These are phyloP conservation scores for Falco columbarius DNA, from an alignment of 2,797 vertebrate species.

Conservation along the genomic window DNA sequence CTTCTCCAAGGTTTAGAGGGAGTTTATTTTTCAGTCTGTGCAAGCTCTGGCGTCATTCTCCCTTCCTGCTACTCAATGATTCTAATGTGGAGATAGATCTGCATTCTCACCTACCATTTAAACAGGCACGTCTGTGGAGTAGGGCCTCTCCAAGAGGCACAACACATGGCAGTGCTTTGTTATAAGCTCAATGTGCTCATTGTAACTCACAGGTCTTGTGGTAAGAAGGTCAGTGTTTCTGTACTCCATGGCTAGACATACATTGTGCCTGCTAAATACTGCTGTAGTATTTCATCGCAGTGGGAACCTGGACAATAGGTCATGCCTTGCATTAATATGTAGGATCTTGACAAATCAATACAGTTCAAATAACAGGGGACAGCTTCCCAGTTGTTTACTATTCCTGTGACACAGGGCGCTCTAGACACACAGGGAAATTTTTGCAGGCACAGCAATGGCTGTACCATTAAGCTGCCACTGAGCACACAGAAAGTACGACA, in stretches of 20 bases:
- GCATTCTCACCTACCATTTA: neutral
- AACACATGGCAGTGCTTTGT: slow-evolving; percentile 7
- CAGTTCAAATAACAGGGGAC: neutral
- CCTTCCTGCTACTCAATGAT: neutral
- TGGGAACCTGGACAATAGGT: neutral
- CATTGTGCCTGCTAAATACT: neutral
- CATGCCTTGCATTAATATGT: slow-evolving; percentile 15
- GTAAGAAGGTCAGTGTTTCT: slow-evolving; percentile 1
- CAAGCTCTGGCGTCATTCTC: neutral
- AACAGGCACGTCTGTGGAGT: neutral
- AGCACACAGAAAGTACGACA: neutral
- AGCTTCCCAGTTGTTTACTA: neutral
- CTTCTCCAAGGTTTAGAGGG: neutral
- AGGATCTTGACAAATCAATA: slow-evolving; percentile 29
- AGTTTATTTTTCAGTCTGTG: neutral
- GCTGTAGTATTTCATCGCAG: neutral
- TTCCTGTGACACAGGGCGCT: neutral
- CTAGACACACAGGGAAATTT: neutral
- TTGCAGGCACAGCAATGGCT: neutral
- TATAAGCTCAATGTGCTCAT: neutral
- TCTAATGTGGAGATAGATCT: neutral
- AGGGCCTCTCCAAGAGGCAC: slow-evolving; percentile 25
- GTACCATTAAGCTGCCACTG: neutral
- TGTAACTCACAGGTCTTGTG: neutral
- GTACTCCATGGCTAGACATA: neutral